phyloP scores from a whole-genome alignment of 2,113 vertebrate genomes.

The Sinocyclocheilus anshuiensis region DNA sequence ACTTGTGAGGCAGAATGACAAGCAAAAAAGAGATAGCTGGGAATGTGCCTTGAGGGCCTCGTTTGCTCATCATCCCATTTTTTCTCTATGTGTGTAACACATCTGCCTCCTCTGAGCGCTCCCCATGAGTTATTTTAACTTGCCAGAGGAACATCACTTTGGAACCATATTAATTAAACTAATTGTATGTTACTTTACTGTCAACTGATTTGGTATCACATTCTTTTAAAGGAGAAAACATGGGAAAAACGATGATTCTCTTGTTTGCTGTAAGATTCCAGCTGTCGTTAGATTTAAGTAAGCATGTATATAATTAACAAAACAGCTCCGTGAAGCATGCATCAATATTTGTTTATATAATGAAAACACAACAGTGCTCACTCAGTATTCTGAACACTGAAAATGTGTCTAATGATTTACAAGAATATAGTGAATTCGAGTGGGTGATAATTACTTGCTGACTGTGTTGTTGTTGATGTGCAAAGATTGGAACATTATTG shows the following conservation, averaged over 20 bases:
- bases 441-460: conserved; percentile 13
- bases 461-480: neutral
- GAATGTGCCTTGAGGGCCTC: conserved; percentile 18
- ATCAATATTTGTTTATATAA: conserved; percentile 70
- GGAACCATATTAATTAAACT: conserved; percentile 78
- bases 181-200: conserved; percentile 75
- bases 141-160: conserved; percentile 62
- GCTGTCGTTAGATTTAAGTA: conserved; percentile 77
- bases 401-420: conserved; percentile 43
- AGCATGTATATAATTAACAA: conserved; percentile 80
- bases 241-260: conserved; percentile 49
- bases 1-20: conserved; percentile 46
- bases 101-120: conserved; percentile 54
- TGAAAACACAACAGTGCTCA: conserved; percentile 51
- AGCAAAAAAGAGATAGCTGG: conserved; percentile 39
- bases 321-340: conserved; percentile 69
- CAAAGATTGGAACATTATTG: neutral
- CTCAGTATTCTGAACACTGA: conserved; percentile 30
- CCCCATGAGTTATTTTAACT: conserved; percentile 53
- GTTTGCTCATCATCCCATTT: conserved; percentile 13
- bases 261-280: conserved; percentile 70
- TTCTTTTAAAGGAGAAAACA: conserved; percentile 53
- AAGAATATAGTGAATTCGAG: conserved; percentile 17
- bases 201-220: conserved; percentile 75
- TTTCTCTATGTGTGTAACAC: conserved; percentile 38